Evolutionary conservation across 92 coral and sea anemone species (phyloP).

Genomic region (Blastomussa wellsi): DNA sequence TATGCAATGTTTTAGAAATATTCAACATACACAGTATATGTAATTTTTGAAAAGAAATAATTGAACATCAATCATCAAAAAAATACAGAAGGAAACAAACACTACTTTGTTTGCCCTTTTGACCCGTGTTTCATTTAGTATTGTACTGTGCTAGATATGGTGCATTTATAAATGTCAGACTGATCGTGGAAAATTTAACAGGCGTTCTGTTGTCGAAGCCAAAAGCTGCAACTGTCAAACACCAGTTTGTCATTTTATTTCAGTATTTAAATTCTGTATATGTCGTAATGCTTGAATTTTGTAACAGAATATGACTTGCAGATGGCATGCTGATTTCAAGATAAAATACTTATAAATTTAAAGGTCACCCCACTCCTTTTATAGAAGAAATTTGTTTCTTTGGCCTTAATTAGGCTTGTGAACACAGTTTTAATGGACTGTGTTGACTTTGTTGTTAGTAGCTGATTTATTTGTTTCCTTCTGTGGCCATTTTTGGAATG

Average conservation of each 20-base stretch:
- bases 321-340: conserved; percentile 14
- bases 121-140: conserved; percentile 2
- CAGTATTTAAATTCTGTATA: background rate
- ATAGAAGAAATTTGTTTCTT: background rate
- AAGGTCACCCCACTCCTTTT: conserved; percentile 26
- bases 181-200: background rate
- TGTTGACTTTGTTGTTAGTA: background rate
- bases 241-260: background rate
- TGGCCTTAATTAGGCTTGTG: background rate
- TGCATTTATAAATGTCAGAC: conserved; percentile 2
- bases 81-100: background rate
- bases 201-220: background rate
- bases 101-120: background rate
- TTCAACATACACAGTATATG: too few species aligned
- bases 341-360: background rate
- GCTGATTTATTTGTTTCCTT: background rate
- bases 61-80: background rate
- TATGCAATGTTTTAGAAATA: too few species aligned
- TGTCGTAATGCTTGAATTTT: background rate
- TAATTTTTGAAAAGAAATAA: background rate
- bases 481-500: background rate
- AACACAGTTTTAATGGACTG: background rate
- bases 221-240: background rate
- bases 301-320: conserved; percentile 15
- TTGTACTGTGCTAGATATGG: background rate